Evolutionary conservation across 2,888 invertebrate genomes (phyloP), one percentile per base, ranked within the genome.

Genomic region (Ischnus inquisitorius): DNA sequence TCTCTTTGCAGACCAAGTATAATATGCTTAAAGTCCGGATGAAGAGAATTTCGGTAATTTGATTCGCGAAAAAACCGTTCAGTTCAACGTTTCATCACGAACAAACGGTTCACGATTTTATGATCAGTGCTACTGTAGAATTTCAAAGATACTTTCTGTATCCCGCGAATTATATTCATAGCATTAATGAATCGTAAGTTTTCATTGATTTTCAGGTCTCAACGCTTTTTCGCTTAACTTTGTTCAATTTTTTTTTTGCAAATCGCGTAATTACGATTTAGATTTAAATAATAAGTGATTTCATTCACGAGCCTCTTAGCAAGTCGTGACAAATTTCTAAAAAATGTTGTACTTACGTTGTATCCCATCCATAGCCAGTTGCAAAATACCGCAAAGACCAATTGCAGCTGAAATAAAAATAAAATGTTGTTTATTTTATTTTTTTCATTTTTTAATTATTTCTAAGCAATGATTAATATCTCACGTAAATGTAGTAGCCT

Each of bases 401-500:
- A 96, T 79, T 97, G 96, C 90, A 98, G 94, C 98, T 98, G 94
- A 84, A 95, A 94, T 76, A 65, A 78, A 86, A 86, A 77, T 34
- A 2, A 28, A 64, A 43, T 10, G 28, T 14, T 39, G 6, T 14
- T n/a, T 12, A 1, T 2, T 4, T n/a, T 12, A 46, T 12, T 12
- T n/a, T 14, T 46, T 46, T 12, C 3, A 10, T n/a, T 12, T n/a
- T 46, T 46, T 46, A 46, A 46, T 3, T 2, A 46, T 14, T n/a
- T n/a, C n/a, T n/a, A n/a, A n/a, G 46, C 0, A 46, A 46, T 1
- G 5, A 79, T 34, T 43, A 62, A 25, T 12, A 77, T 95, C 97
- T 96, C 93, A 98, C 98, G 94, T 98, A 98, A 90, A 98, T 98
- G 90, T 98, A 98, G 91, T 98, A 98, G 84, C 98, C 97, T 84